Evolutionary conservation across 2,113 vertebrate species (phyloP), one percentile per base, ranked within the genome.

Genomic region (Pseudolaguvia tuberculata): DNA sequence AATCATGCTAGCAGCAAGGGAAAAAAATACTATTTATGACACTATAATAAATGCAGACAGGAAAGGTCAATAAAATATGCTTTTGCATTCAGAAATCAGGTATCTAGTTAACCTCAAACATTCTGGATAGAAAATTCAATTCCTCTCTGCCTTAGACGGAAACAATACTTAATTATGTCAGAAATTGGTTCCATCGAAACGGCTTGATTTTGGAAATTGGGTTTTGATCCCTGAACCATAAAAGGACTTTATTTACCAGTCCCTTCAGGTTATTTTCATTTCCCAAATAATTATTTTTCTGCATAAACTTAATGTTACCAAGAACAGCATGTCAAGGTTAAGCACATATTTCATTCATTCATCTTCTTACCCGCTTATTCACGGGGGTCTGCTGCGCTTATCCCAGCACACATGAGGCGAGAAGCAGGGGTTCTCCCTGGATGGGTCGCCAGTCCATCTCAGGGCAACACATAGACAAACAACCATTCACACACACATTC

Each of bases 91-190:
- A 29, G 3, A 15, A 74, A 27, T 25, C 25, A n/a, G 27, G 39
- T 70, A 35, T 51, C 52, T 58, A 66, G 59, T 62, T 58, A 66
- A 42, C 15, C 31, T 73, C n/a, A 69, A n/a, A 73, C 4, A 29
- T 18, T 14, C 61, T 52, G 11, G 47, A n/a, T 68, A 72, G 11
- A 56, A 6, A 77, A 70, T 66, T 39, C 48, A 77, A 70, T 77
- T 77, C 57, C 9, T 65, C 56, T 62, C 39, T 56, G 61, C 47
- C 62, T 65, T 55, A 62, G 76, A 80, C 70, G 75, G 58, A 77
- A 59, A 58, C 61, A 55, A 8, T 35, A 27, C 48, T 74, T 74
- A 65, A 77, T 77, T 70, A 74, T 73, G 67, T 27, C 51, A 58
- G 27, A 78, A 66, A 75, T 52, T 15, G n/a, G 20, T 21, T 65